Evolutionary conservation across 2,797 vertebrate species (phyloP).

Genomic region (Oceanodroma leucorhoa): DNA sequence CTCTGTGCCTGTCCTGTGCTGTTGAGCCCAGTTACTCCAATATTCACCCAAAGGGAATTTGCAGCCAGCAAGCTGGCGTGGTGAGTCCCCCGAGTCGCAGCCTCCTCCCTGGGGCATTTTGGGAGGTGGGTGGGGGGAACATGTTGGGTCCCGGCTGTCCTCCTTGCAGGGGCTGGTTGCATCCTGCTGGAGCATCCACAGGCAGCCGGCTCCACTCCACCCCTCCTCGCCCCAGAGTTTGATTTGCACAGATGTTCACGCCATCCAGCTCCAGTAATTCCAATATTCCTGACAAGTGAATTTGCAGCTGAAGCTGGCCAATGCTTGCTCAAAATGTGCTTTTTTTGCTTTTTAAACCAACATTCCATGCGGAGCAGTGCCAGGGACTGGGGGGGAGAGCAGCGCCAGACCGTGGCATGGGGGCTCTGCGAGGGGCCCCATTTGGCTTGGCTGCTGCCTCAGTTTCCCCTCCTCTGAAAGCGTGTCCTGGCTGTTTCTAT

Average conservation of each 20-base stretch:
- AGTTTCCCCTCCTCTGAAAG: not conserved
- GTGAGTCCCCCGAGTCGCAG: not conserved
- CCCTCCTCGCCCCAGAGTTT: not conserved
- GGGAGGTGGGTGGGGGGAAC: not conserved
- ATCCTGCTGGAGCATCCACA: not conserved
- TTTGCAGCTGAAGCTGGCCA: not conserved
- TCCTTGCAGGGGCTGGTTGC: not conserved
- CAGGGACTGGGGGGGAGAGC: not conserved
- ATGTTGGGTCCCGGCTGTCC: rapidly evolving
- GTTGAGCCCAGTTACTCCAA: rapidly evolving
- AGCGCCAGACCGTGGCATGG: rapidly evolving
- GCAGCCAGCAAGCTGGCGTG: rapidly evolving
- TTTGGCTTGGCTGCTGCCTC: not conserved
- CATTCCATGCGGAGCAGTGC: not conserved
- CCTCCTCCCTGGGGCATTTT: not conserved
- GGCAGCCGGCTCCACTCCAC: not conserved
- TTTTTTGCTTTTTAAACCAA: not conserved
- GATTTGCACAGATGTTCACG: not conserved
- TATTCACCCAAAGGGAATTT: not conserved
- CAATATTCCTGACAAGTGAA: not conserved
- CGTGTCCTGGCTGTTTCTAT: rapidly evolving
- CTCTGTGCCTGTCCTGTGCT: rapidly evolving
- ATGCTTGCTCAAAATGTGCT: not conserved
- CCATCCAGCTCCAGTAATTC: not conserved
- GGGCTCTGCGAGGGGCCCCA: rapidly evolving